Conservation (phyloP, 2,797 vertebrate species). For the Malacoraja senta region DNA sequence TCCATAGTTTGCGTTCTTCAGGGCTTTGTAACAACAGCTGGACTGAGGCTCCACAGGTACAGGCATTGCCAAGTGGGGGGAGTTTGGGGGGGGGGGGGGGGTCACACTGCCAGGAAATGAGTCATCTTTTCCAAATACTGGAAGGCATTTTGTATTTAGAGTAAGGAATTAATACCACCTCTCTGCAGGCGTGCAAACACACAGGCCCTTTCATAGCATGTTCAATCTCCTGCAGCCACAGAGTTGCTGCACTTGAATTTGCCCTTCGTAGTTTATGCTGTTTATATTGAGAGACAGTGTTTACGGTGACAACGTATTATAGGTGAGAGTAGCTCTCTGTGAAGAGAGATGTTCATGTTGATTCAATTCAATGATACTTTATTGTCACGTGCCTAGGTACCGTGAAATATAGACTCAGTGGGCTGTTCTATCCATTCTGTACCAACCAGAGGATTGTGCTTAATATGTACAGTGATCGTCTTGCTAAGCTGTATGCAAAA, state of each 20-base stretch:
- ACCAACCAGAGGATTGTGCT: no score
- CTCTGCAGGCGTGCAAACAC: conserved; percentile 40
- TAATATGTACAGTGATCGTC: no score
- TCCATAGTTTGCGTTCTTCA: background rate
- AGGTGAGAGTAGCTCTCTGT: no score
- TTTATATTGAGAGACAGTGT: background rate
- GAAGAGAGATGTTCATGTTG: no score
- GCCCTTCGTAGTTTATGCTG: background rate
- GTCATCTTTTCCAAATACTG: conserved; percentile 1
- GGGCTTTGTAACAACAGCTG: conserved; percentile 20
- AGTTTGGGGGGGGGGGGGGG: background rate
- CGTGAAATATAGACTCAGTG: no score
- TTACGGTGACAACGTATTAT: background rate
- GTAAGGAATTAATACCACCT: background rate
- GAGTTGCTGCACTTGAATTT: background rate
- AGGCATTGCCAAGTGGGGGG: conserved; percentile 19
- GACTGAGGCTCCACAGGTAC: background rate
- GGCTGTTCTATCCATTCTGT: no score
- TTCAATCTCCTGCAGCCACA: conserved; percentile 22
- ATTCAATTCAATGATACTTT: no score
- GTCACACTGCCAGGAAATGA: conserved; percentile 19
- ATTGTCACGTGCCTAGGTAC: no score
- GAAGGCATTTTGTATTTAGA: conserved; percentile 34
- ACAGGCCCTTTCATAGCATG: conserved; percentile 32
- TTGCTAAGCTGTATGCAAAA: no score